Percentiles rank a stretch among this genome's conserved stretches.
These are phyloP conservation scores for Teinopalpus imperialis DNA, from an alignment of 2,888 invertebrate species.

Conservation along the genomic window DNA sequence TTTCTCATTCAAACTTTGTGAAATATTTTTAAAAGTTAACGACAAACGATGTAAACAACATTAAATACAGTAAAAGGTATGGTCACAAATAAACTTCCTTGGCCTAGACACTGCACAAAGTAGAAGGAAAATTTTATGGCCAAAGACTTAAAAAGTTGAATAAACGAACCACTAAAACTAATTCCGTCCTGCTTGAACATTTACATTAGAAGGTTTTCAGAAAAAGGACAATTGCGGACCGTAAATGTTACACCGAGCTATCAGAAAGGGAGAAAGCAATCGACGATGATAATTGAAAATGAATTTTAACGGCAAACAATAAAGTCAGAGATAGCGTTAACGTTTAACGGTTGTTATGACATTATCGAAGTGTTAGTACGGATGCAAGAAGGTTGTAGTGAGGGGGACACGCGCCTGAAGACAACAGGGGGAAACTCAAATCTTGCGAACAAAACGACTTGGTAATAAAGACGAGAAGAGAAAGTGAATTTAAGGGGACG, in stretches of 20 bases:
- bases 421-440: constrained; percentile 77
- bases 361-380: constrained; percentile 45
- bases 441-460: constrained; percentile 81
- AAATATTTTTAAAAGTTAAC: constrained; percentile 30
- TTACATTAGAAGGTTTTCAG: constrained; percentile 61
- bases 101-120: constrained; percentile 46
- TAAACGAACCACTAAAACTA: constrained; percentile 64
- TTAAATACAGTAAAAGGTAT: constrained; percentile 33
- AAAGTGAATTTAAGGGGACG: constrained; percentile 84
- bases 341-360: constrained; percentile 61
- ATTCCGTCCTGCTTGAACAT: constrained; percentile 67
- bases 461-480: constrained; percentile 84
- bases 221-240: constrained; percentile 71
- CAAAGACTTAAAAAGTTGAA: constrained; percentile 65
- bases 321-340: constrained; percentile 57
- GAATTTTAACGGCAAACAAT: constrained; percentile 57
- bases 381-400: constrained; percentile 58
- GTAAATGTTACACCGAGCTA: constrained; percentile 49
- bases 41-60: constrained; percentile 13
- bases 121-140: constrained; percentile 50
- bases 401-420: constrained; percentile 74
- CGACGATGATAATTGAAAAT: constrained; percentile 54
- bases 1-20: constrained; percentile 28
- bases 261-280: constrained; percentile 29
- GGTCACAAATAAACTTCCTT: constrained; percentile 34